Evolutionary conservation across 1,140 invertebrate genomes (phyloP).

Genomic region (Pinna nobilis): DNA sequence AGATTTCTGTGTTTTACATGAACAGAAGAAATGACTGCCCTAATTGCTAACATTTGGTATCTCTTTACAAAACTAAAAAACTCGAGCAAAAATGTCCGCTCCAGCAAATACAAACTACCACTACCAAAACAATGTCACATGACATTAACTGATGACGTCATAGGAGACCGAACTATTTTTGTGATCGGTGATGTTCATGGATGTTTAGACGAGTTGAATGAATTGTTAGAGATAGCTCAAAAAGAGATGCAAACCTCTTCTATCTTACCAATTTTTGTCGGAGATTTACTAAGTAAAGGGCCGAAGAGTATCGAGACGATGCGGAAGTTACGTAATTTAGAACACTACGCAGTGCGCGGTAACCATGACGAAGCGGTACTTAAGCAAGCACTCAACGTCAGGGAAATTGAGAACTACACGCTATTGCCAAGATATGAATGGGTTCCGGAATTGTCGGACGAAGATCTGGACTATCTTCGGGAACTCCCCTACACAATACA

Average conservation of each 20-base stretch:
- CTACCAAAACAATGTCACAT: constrained; percentile 50
- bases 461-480: constrained; percentile 65
- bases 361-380: constrained; percentile 67
- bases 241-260: constrained; percentile 25
- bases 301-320: constrained; percentile 69
- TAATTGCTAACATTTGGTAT: not conserved
- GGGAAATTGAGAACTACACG: constrained; percentile 45
- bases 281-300: constrained; percentile 73
- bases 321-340: constrained; percentile 40
- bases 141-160: constrained; percentile 37
- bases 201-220: constrained; percentile 70
- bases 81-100: not conserved
- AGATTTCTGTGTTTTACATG: too few relatives aligned
- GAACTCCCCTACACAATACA: constrained; percentile 72
- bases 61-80: not conserved
- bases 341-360: constrained; percentile 56
- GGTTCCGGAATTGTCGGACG: constrained; percentile 57
- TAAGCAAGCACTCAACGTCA: constrained; percentile 34
- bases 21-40: constrained; percentile 7
- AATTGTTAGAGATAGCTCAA: constrained; percentile 55
- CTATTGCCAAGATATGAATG: constrained; percentile 61
- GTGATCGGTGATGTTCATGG: constrained; percentile 75
- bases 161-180: constrained; percentile 58
- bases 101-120: constrained; percentile 47
- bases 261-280: constrained; percentile 70